These are phyloP conservation scores for Melanerpes aurifrons DNA, from an alignment of 2,113 vertebrate genomes.

Conservation along the genomic window DNA sequence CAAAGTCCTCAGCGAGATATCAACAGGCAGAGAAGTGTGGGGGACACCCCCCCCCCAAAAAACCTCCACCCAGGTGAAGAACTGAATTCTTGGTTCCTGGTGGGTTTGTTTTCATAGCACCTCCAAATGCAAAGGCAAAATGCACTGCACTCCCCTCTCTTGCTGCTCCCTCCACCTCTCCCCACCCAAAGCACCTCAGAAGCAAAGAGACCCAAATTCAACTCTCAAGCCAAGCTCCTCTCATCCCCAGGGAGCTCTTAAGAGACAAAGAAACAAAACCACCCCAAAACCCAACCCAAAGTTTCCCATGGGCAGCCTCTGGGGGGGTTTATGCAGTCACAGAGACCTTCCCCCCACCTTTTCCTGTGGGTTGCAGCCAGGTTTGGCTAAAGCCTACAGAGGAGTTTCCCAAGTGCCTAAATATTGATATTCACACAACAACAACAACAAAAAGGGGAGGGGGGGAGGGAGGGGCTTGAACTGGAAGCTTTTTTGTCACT, in stretches of 20 bases:
- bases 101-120: neutral
- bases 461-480: slow-evolving; percentile 76
- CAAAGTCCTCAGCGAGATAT: neutral
- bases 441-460: too few species aligned
- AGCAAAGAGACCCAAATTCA: slow-evolving; percentile 16
- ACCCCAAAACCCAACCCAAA: neutral
- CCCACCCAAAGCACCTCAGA: neutral
- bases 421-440: slow-evolving; percentile 55
- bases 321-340: slow-evolving; percentile 35
- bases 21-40: neutral
- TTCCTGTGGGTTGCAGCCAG: neutral
- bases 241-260: slow-evolving; percentile 1
- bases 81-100: neutral
- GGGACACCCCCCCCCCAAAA: neutral
- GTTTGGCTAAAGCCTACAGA: neutral
- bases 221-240: neutral
- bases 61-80: neutral
- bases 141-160: neutral
- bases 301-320: slow-evolving; percentile 23
- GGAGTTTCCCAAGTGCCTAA: slow-evolving; percentile 37
- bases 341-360: neutral
- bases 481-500: slow-evolving; percentile 75
- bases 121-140: slow-evolving; percentile 49
- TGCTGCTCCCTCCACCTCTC: neutral
- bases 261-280: slow-evolving; percentile 9